Evolutionary conservation across 2,113 vertebrate species (phyloP).

Genomic region (Pituophis catenifer): DNA sequence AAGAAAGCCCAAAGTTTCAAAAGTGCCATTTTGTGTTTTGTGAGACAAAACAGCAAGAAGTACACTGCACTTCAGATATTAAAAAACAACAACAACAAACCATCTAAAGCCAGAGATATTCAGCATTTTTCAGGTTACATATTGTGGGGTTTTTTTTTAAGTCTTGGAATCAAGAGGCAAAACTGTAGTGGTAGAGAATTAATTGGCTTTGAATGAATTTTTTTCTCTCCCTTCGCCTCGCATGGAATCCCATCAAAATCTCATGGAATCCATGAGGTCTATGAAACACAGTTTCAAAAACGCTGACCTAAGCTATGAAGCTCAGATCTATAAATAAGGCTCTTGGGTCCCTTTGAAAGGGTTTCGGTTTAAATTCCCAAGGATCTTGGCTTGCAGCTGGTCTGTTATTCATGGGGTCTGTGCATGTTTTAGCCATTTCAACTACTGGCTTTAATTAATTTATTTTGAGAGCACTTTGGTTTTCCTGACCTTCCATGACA

Average conservation of each 20-base stretch:
- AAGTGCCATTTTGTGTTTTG: not conserved
- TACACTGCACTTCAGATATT: not conserved
- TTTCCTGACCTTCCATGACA: not conserved
- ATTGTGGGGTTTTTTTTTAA: not conserved
- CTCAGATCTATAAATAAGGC: not conserved
- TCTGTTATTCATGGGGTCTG: not conserved
- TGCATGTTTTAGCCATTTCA: not conserved
- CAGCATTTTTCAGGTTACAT: not conserved
- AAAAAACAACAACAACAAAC: not conserved
- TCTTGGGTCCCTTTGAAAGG: not conserved
- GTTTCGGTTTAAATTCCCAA: not conserved
- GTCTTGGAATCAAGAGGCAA: not conserved
- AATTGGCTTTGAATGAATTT: not conserved
- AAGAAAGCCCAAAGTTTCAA: not conserved
- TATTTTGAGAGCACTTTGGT: not conserved
- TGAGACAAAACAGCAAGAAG: not conserved
- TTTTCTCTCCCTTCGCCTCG: not conserved
- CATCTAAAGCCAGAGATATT: not conserved
- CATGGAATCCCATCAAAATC: not conserved
- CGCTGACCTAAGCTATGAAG: not conserved
- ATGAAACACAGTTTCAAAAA: not conserved
- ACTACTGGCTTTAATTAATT: not conserved
- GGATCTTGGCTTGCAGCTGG: not conserved
- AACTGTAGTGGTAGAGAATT: not conserved
- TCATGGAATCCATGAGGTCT: not conserved